Evolutionary conservation across 2,797 vertebrate genomes (phyloP), one percentile per base, ranked within the genome.

Genomic region (Onychomys arenicola): DNA sequence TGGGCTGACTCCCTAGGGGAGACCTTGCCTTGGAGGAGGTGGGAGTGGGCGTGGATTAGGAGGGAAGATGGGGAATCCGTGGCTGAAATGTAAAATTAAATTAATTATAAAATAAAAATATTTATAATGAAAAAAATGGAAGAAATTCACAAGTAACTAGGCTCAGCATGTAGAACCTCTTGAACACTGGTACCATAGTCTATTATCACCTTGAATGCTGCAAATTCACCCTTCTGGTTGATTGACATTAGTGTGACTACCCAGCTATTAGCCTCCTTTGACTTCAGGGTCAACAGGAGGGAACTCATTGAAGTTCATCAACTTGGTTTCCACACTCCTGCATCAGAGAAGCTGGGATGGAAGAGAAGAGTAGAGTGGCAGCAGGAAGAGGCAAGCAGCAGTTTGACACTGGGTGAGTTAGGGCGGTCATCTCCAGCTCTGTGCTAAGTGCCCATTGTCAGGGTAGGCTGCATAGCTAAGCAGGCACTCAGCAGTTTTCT

Each of bases 401-500:
- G 23, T n/a, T 29, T 13, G 61, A 46, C 34, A 12, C 4, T 8
- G 23, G 16, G 13, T 55, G 7, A 43, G 13, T 75, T 43, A 63
- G 2, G 19, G 7, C 3, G 37, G 29, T 37, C 77, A 37, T 49
- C 92, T 49, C 16, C 43, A 89, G 55, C 89, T 78, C 73, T 55
- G 19, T 86, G 63, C 49, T 85, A 69, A 89, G 67, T 27, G 14
- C 37, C 71, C 78, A 75, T 82, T 88, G 67, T 85, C 52, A 46
- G 63, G 1, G 0, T 76, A 90, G 80, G 78, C 83, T 49, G 52
- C 81, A 40, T 61, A 65, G 23, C 27, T 95, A 40, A 77, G 43
- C 80, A 85, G 81, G 75, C 29, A 71, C 55, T 91, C 49, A 7
- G 25, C 65, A 21, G 57, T 94, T 91, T 94, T 57, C 55, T 88